phyloP scores from a whole-genome alignment of 1,140 invertebrate genomes.

The Thaumatotibia leucotreta region DNA sequence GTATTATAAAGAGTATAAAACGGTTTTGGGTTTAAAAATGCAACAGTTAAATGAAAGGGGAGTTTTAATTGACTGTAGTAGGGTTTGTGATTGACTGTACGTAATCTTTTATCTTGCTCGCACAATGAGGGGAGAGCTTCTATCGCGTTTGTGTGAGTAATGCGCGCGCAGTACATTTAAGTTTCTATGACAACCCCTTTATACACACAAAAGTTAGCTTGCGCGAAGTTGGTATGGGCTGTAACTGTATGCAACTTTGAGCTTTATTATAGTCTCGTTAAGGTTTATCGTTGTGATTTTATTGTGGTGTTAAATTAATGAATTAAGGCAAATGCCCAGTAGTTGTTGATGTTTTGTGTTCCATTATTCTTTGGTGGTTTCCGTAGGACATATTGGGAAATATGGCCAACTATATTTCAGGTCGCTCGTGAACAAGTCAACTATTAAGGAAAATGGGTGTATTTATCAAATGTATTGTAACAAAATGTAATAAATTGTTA shows the following conservation, averaged over 20 bases:
- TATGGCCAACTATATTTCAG: neutral
- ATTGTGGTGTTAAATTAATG: slow-evolving; percentile 59
- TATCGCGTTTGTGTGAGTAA: slow-evolving; percentile 36
- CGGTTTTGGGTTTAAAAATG: neutral
- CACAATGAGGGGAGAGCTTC: slow-evolving; percentile 47
- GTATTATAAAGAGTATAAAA: neutral
- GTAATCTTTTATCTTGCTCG: slow-evolving; percentile 40
- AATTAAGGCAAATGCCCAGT: slow-evolving; percentile 69
- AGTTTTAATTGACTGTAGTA: neutral
- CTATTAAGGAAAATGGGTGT: neutral
- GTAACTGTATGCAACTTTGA: slow-evolving; percentile 9
- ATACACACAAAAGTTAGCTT: slow-evolving; percentile 57
- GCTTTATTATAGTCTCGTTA: slow-evolving; percentile 12
- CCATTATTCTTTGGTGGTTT: slow-evolving; percentile 58
- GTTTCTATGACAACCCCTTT: slow-evolving; percentile 75
- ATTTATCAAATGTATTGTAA: neutral
- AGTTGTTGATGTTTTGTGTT: slow-evolving; percentile 62
- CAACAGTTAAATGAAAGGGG: neutral
- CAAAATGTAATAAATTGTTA: neutral
- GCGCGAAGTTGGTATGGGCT: slow-evolving; percentile 59
- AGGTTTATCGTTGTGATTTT: neutral
- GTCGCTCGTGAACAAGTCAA: neutral
- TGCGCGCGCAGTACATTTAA: slow-evolving; percentile 71
- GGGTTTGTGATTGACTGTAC: slow-evolving; percentile 38
- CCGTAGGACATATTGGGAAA: slow-evolving; percentile 22